Conservation (phyloP, 2,113 vertebrate genomes). For the Podarcis muralis region DNA sequence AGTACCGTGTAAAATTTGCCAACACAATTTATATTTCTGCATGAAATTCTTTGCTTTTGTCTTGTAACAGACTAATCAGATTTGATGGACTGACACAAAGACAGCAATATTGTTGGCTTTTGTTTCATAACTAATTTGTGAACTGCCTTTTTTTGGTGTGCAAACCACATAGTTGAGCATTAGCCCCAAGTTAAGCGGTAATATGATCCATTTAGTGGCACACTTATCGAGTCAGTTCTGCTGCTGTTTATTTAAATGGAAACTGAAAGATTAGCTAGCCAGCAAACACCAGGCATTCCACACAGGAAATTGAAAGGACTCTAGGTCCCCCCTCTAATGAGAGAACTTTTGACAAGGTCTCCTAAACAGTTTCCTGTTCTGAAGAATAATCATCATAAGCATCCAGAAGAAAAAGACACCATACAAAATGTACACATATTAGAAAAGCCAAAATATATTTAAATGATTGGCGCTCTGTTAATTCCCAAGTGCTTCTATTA, state of each 20-base stretch:
- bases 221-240: slow-evolving; percentile 68
- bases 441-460: slow-evolving; percentile 49
- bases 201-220: slow-evolving; percentile 64
- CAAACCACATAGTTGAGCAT: slow-evolving; percentile 56
- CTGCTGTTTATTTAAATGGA: slow-evolving; percentile 69
- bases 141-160: slow-evolving; percentile 12
- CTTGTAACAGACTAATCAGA: slow-evolving; percentile 55
- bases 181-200: slow-evolving; percentile 59
- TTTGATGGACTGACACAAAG: slow-evolving; percentile 48
- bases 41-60: slow-evolving; percentile 26
- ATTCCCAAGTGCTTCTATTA: not conserved
- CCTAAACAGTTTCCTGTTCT: slow-evolving; percentile 58
- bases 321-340: slow-evolving; percentile 49
- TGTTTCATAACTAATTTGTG: slow-evolving; percentile 43
- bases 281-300: slow-evolving; percentile 57
- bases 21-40: slow-evolving; percentile 34
- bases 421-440: slow-evolving; percentile 16
- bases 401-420: slow-evolving; percentile 5
- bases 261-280: slow-evolving; percentile 63
- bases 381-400: slow-evolving; percentile 46
- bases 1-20: slow-evolving; percentile 43
- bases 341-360: slow-evolving; percentile 57
- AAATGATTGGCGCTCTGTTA: slow-evolving; percentile 17
- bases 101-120: slow-evolving; percentile 42
- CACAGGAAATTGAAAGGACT: slow-evolving; percentile 62